A percentile compares a stretch with the other conserved stretches of the same genome.
Evolutionary conservation across 1,140 invertebrate genomes (phyloP).

Genomic region (Halictus rubicundus): DNA sequence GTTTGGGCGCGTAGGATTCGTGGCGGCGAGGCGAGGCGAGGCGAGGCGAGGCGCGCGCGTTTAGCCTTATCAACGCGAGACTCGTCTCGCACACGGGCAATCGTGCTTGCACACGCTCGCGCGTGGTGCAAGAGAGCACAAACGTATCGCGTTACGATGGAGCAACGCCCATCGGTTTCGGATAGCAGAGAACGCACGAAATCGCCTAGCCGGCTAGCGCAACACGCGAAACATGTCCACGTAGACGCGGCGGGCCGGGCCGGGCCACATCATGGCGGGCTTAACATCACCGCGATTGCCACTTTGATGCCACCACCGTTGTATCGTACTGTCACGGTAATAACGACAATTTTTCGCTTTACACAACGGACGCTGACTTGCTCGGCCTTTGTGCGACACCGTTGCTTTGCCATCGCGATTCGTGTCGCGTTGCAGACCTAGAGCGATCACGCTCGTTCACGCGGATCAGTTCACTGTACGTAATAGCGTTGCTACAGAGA

Average conservation of each 20-base stretch:
- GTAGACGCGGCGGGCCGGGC: neutral
- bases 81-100: neutral
- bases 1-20: neutral
- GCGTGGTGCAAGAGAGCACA: conserved; percentile 57
- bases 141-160: conserved; percentile 73
- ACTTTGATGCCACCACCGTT: conserved; percentile 20
- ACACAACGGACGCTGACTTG: neutral
- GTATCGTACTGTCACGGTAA: neutral
- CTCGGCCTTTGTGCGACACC: neutral
- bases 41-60: neutral
- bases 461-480: neutral
- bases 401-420: neutral
- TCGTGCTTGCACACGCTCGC: neutral
- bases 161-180: conserved; percentile 74
- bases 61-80: conserved; percentile 24
- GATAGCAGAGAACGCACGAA: conserved; percentile 60
- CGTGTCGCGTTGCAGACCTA: neutral
- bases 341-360: conserved; percentile 1
- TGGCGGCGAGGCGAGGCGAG: too few species aligned
- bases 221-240: conserved; percentile 37
- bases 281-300: conserved; percentile 38
- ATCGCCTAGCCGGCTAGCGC: conserved; percentile 34
- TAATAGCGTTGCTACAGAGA: neutral
- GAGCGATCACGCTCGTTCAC: too few species aligned
- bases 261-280: neutral